Base-by-base conservation (phyloP, 1,140 invertebrate genomes). In the Laupala kohalensis region DNA sequence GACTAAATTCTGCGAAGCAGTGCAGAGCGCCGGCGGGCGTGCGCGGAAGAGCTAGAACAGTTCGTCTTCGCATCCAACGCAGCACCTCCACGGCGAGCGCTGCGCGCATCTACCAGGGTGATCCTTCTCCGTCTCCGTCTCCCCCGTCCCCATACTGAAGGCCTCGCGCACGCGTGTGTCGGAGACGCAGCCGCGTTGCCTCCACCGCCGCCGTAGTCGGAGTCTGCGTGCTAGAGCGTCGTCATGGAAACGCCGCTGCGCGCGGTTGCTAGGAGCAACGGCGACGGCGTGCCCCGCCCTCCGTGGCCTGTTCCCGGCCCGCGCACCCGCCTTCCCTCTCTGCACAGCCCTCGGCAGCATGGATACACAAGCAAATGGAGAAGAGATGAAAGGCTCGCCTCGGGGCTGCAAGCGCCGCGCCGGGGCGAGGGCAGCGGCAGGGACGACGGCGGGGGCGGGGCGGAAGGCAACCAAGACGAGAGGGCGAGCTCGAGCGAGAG, bases 141-240 rank as follows among this genome's bases (percentile, higher is more conserved):
- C 37, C 37, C 37, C 37, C n/a, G n/a, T n/a, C n/a, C n/a, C n/a
- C n/a, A n/a, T n/a, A n/a, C n/a, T n/a, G n/a, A 19, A 9, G 37
- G 19, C 9, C 1, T 0, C 37, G 37, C 9, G 37, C 37, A 53
- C 37, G 37, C 37, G 37, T 53, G 37, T 19, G 37, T 19, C 37
- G n/a, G 37, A 53, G 37, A 53, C 37, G 37, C 37, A 53, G 37
- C 37, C 1, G 37, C 37, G 30, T 6, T 6, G 30, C 30, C 6
- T 6, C 30, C 25, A 26, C 25, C 68, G 23, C 63, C 28, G 28
- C 30, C 37, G 37, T 19, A 0, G 1, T 19, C 37, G 37, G n/a
- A 62, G 29, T 65, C 64, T 69, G 64, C 67, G 28, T 67, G 71
- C 37, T 70, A 29, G 23, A 37, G 73, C 28, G 71, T 71, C 73